Conservation (phyloP, 2,797 vertebrate genomes). For the Sebastes oblongus region DNA sequence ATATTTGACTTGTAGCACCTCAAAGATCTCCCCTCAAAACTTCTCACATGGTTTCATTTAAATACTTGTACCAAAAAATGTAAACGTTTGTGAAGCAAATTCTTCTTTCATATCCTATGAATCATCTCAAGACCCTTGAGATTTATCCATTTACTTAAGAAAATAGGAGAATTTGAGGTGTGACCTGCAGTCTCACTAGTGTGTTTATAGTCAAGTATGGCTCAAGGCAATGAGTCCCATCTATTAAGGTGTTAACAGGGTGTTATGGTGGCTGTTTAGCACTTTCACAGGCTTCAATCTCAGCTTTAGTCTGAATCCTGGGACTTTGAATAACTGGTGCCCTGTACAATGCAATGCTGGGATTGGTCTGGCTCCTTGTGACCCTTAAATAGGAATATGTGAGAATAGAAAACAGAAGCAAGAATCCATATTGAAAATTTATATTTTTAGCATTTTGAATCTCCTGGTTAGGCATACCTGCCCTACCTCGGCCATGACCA, state of each 20-base stretch:
- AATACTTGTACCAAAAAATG: too few species aligned
- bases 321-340: neutral
- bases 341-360: neutral
- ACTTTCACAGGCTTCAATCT: neutral
- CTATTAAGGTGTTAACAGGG: neutral
- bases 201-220: neutral
- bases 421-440: neutral
- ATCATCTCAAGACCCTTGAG: neutral
- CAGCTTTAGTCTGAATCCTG: neutral
- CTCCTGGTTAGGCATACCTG: neutral
- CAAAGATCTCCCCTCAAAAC: neutral
- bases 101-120: neutral
- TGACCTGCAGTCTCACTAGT: too few species aligned
- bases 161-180: too few species aligned
- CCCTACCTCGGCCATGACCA: neutral
- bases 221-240: neutral
- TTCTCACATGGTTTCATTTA: neutral
- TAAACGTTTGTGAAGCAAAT: too few species aligned
- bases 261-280: neutral
- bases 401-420: neutral
- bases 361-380: neutral
- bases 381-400: neutral
- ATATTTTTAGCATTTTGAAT: neutral
- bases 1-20: accelerated
- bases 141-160: neutral